Base-by-base conservation (phyloP, 2,888 invertebrate genomes). In the Archips crataeganus region DNA sequence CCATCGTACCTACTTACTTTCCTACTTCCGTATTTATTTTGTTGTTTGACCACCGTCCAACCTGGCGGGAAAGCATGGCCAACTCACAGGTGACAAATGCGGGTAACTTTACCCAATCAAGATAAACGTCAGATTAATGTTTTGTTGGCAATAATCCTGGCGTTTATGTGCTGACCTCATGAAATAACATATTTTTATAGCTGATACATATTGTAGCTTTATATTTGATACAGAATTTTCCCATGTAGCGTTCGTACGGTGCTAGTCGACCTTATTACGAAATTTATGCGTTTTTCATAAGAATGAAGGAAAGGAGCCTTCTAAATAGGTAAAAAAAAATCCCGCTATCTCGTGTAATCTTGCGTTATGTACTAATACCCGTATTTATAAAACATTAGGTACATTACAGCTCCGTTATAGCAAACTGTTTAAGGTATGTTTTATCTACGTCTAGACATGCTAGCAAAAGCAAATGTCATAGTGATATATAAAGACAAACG, bases 121-220 rank as follows among this genome's bases (percentile, higher is more conserved):
- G 70, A 65, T 74, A 74, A 69, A 59, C 65, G 60, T 60, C 23
- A 36, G 54, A 65, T 70, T 65, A 70, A 74, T 74, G 60, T 54
- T 69, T 65, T 70, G 74, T 34, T 64, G 42, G 74, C 51, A 65
- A 74, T 68, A 63, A 63, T 65, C 42, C 64, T 61, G 69, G 60
- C 69, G 23, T 70, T 74, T 70, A 61, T 67, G 36, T 42, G 59
- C 60, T 51, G 45, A 10, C 36, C 63, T n/a, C 45, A 64, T 60
- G 60, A 60, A 64, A 74, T 49, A 54, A 23, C 23, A 34, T n/a
- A 70, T 67, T 15, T 34, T 23, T 65, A n/a, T 34, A 32, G 10
- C 61, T 13, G 45, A 47, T 62, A 57, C 63, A 45, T 71, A 62
- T n/a, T 32, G 32, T 11, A 57, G 57, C 57, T 57, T 23, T 57